phyloP scores from a whole-genome alignment of 2,113 vertebrate species.

The Lampris incognitus region DNA sequence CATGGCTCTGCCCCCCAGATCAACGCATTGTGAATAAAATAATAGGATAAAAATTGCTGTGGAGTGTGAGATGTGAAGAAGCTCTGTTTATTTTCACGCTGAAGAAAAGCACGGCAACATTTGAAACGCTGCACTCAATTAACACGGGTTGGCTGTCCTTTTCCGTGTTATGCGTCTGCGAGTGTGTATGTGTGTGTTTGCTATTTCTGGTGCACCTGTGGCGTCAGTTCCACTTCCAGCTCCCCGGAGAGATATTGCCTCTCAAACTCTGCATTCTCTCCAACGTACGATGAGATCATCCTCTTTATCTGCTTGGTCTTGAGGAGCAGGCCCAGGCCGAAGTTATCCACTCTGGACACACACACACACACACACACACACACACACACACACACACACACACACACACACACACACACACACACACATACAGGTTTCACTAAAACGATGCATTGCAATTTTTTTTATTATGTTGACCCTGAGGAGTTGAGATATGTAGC shows the following conservation, averaged over 20 bases:
- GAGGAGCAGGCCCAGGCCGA: constrained; percentile 94
- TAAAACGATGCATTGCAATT: too few relatives aligned
- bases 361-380: constrained; percentile 17
- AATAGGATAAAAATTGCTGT: too few relatives aligned
- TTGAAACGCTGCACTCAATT: background rate
- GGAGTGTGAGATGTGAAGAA: too few relatives aligned
- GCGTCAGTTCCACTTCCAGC: constrained; percentile 96
- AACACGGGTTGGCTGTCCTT: background rate
- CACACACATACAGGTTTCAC: too few relatives aligned
- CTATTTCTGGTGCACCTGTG: constrained; percentile 85
- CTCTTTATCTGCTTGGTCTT: constrained; percentile 95
- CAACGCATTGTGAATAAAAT: too few relatives aligned
- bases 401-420: too few relatives aligned
- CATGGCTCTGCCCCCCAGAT: too few relatives aligned
- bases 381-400: background rate
- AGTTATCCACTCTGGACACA: constrained; percentile 90
- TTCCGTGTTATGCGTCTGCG: background rate
- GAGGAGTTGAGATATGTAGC: too few relatives aligned
- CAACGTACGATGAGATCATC: constrained; percentile 97
- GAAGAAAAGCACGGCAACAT: too few relatives aligned
- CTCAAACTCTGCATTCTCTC: constrained; percentile 97
- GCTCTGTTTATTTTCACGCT: too few relatives aligned
- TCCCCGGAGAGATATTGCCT: constrained; percentile 93
- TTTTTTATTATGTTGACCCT: too few relatives aligned
- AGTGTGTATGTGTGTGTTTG: background rate